Evolutionary conservation across 2,797 vertebrate species (phyloP).

Genomic region (Vireo griseus): DNA sequence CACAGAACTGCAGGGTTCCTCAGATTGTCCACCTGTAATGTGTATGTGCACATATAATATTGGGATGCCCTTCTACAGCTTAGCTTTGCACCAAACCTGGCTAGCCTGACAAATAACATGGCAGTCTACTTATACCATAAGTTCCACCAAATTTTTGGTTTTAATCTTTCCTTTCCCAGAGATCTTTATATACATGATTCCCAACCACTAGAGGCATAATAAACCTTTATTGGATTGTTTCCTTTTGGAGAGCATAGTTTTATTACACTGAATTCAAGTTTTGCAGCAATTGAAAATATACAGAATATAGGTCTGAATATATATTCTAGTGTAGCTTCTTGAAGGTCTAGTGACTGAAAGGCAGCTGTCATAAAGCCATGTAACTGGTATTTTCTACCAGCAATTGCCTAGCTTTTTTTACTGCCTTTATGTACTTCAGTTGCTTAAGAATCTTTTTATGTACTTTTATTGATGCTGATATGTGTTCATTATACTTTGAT

Average conservation of each 20-base stretch:
- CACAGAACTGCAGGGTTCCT: not conserved
- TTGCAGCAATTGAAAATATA: not conserved
- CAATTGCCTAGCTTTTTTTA: not conserved
- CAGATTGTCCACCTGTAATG: not conserved
- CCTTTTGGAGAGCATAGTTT: not conserved
- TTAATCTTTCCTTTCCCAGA: not conserved
- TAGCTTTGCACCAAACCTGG: not conserved
- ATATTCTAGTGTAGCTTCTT: not conserved
- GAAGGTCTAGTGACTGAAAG: not conserved
- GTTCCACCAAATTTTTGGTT: not conserved
- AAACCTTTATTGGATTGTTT: not conserved
- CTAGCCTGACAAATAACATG: not conserved
- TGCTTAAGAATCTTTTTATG: not conserved
- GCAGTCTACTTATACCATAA: not conserved
- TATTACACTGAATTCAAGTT: not conserved
- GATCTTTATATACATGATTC: not conserved
- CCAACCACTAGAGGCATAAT: not conserved
- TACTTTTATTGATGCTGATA: not conserved
- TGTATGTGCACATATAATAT: not conserved
- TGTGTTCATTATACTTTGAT: not conserved
- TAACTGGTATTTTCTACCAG: not conserved
- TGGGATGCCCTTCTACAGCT: not conserved
- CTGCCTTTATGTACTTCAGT: not conserved
- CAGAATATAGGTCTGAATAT: not conserved
- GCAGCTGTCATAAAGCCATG: not conserved